Evolutionary conservation across 2,113 vertebrate species (phyloP).

Genomic region (Pygathrix nemaeus): DNA sequence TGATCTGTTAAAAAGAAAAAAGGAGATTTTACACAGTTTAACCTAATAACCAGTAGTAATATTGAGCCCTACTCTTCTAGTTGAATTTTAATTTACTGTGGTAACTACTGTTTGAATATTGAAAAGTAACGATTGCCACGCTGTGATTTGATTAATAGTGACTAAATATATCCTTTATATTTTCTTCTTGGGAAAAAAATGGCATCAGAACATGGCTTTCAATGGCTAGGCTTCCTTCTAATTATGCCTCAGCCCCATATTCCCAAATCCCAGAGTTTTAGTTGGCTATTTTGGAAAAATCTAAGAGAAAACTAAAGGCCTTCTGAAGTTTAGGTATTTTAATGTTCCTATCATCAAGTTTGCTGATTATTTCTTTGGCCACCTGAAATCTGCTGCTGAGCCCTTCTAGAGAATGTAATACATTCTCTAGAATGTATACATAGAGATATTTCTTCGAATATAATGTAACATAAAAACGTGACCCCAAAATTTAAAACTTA

Average conservation of each 20-base stretch:
- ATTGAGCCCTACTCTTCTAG: not conserved
- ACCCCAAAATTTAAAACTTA: not conserved
- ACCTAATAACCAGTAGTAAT: not conserved
- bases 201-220: not conserved
- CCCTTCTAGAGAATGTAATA: too few relatives aligned
- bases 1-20: not conserved
- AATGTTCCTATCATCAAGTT: too few relatives aligned
- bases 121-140: not conserved
- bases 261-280: not conserved
- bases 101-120: slow-evolving; percentile 11
- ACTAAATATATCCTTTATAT: not conserved
- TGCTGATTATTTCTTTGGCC: too few relatives aligned
- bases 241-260: not conserved
- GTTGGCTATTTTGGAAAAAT: not conserved
- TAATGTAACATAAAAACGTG: not conserved
- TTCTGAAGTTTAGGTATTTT: slow-evolving; percentile 35
- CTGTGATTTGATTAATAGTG: not conserved
- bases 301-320: not conserved
- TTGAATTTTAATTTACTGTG: slow-evolving; percentile 49
- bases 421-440: too few relatives aligned
- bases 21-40: not conserved
- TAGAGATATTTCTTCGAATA: not conserved
- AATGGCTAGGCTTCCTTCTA: not conserved
- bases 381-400: too few relatives aligned
- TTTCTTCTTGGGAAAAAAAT: slow-evolving; percentile 3